Percentiles rank a stretch among this genome's conserved stretches.
Evolutionary conservation across 2,797 vertebrate species (phyloP).

Genomic region (Podarcis siculus): DNA sequence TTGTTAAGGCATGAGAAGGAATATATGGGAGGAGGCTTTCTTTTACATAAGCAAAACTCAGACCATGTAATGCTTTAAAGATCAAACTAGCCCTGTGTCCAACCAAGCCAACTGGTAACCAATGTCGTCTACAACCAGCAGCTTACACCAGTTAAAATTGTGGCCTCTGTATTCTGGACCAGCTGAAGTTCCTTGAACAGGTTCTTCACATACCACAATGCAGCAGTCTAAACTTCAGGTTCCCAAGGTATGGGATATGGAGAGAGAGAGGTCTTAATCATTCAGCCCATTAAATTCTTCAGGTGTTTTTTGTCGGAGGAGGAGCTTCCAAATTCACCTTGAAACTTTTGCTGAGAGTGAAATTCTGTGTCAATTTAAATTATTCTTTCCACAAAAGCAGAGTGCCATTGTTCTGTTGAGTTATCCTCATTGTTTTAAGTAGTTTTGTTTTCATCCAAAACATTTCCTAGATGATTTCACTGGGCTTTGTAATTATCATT

Average conservation of each 20-base stretch:
- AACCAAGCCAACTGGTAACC: neutral
- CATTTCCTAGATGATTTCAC: neutral
- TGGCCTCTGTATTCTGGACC: neutral
- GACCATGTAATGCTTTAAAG: neutral
- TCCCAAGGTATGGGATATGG: neutral
- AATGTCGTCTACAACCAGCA: neutral
- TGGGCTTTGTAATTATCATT: constrained; percentile 6
- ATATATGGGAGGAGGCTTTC: neutral
- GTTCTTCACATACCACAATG: neutral
- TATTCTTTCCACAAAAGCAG: neutral
- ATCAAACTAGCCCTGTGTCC: neutral
- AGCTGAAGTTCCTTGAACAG: neutral
- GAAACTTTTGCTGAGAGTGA: neutral
- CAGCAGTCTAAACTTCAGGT: neutral
- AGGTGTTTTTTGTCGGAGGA: neutral
- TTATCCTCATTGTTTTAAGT: neutral
- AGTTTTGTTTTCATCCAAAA: constrained; percentile 16
- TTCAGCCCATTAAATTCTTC: neutral
- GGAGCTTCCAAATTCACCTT: neutral
- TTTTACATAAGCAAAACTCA: neutral
- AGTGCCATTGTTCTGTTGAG: neutral
- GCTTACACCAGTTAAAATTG: neutral
- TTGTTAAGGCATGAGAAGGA: neutral
- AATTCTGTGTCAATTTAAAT: neutral
- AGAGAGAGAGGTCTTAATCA: neutral